These are phyloP conservation scores for Aepyceros melampus DNA, from an alignment of 2,113 vertebrate genomes.

Conservation along the genomic window DNA sequence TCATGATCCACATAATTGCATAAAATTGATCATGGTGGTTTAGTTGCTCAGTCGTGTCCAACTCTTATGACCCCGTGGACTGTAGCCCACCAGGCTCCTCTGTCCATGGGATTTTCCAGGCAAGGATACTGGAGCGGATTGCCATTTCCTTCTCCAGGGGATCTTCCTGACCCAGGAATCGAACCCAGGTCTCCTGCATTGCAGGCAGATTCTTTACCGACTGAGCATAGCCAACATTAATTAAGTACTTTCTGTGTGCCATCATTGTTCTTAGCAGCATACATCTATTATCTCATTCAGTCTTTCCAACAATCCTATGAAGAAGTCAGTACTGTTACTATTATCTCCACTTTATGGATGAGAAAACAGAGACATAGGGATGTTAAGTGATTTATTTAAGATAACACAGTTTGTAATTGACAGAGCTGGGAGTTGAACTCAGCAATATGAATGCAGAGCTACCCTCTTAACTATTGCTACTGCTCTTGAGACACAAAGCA, in stretches of 20 bases:
- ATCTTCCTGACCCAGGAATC: no score
- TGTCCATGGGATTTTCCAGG: no score
- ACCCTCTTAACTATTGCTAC: not conserved
- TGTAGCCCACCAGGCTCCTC: no score
- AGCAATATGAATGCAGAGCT: not conserved
- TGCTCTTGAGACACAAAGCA: not conserved
- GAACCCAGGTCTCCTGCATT: no score
- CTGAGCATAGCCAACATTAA: not conserved
- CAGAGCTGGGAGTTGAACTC: not conserved
- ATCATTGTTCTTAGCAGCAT: not conserved
- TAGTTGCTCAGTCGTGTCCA: fast-evolving
- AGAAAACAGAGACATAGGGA: not conserved
- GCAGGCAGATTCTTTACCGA: no score
- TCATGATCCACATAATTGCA: not conserved
- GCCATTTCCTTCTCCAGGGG: no score
- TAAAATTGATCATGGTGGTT: not conserved
- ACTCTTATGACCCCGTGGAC: no score
- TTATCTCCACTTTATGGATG: not conserved
- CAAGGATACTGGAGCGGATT: no score
- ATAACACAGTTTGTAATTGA: not conserved
- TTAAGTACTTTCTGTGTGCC: not conserved
- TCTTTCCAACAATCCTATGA: not conserved
- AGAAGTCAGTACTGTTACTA: not conserved
- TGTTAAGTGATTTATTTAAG: not conserved
- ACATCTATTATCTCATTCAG: not conserved